A percentile compares a stretch with the other conserved stretches of the same genome.
These are phyloP conservation scores for Lateolabrax maculatus DNA, from an alignment of 2,797 vertebrate species.

Conservation along the genomic window DNA sequence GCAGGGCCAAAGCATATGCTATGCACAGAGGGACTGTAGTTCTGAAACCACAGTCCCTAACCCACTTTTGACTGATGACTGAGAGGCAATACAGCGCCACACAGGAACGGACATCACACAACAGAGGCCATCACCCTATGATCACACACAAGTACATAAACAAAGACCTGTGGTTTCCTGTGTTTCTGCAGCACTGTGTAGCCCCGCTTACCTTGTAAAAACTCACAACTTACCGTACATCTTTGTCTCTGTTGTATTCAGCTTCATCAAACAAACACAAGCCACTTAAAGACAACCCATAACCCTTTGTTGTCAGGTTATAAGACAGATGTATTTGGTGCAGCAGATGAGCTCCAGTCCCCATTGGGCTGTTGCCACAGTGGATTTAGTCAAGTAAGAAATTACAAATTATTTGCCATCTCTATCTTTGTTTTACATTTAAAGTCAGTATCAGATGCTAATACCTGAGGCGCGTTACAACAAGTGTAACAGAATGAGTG, in stretches of 20 bases:
- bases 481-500: background rate
- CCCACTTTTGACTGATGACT: conserved; percentile 21
- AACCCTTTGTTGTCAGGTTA: conserved; percentile 18
- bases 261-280: conserved; percentile 34
- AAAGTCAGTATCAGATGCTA: background rate
- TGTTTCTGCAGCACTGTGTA: conserved; percentile 55
- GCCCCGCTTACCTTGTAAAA: background rate
- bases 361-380: conserved; percentile 16
- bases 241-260: conserved; percentile 20
- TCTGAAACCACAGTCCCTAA: conserved; percentile 23
- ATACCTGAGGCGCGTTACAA: background rate
- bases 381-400: conserved; percentile 8
- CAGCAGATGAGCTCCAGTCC: background rate
- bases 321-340: conserved; percentile 20
- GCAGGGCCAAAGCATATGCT: conserved; percentile 2
- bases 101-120: conserved; percentile 67
- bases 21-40: conserved; percentile 12
- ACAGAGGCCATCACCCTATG: conserved; percentile 30
- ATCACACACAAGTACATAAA: conserved; percentile 45
- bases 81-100: conserved; percentile 20
- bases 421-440: background rate
- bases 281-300: conserved; percentile 10
- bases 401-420: background rate
- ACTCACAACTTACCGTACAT: conserved; percentile 20
- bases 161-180: conserved; percentile 77